Conservation (phyloP, 2,797 vertebrate species). For the Varecia variegata region DNA sequence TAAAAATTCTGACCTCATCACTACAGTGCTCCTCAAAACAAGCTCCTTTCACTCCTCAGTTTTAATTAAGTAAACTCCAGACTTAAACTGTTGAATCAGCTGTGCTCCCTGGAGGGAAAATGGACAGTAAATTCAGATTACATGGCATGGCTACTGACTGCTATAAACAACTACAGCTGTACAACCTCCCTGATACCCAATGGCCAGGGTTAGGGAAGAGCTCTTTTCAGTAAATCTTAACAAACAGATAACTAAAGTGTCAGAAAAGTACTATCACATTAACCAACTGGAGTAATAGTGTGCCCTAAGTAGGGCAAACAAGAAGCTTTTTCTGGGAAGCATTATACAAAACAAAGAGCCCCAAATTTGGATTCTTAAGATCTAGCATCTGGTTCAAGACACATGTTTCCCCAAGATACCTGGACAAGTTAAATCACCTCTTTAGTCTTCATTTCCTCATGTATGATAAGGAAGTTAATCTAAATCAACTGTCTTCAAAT, state of each 20-base stretch:
- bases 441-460: not conserved
- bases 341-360: not conserved
- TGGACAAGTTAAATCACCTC: not conserved
- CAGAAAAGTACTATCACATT: not conserved
- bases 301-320: not conserved
- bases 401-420: not conserved
- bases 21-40: not conserved
- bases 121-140: not conserved
- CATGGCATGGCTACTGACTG: not conserved
- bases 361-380: slow-evolving; percentile 35
- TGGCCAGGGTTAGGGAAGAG: not conserved
- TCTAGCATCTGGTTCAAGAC: not conserved
- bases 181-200: not conserved
- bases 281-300: not conserved
- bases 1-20: slow-evolving; percentile 4
- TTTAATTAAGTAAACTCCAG: not conserved
- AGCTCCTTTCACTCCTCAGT: not conserved
- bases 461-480: not conserved
- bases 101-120: not conserved
- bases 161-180: not conserved
- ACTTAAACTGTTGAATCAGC: not conserved
- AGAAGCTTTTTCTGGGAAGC: not conserved
- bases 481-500: slow-evolving; percentile 29
- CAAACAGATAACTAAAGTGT: not conserved
- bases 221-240: slow-evolving; percentile 17